Evolutionary conservation across 2,888 invertebrate species (phyloP), one percentile per base, ranked within the genome.

Genomic region (Tryphoninae sp.): DNA sequence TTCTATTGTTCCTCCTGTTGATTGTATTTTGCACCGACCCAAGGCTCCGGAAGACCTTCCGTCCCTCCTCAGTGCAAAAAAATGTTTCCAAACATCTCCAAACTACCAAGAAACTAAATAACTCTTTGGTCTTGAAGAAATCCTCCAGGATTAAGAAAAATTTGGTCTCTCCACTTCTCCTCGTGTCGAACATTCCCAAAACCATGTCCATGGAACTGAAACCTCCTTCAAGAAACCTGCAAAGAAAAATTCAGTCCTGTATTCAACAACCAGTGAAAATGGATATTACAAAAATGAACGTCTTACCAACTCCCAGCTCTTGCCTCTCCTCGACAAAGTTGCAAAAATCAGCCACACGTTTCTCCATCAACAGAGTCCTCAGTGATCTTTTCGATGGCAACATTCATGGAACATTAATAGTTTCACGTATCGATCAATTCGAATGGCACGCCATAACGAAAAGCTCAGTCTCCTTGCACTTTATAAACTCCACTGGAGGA

Each of bases 11-110:
- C 51, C 26, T 82, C 2, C 45, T 75, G 22, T 72, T 78, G 45
- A 76, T 84, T 68, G 72, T 81, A 62, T 73, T 84, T 49, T 83
- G 76, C 73, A 67, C 62, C 11, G 83, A 84, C 61, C 74, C 78
- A 13, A 71, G 64, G n/a, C 64, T 80, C 9, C 64, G 62, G 55
- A 67, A 62, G 26, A 61, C 13, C 19, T 26, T 9, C n/a, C 6
- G 0, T 51, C 19, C 13, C n/a, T 13, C 67, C 51, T 22, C 49
- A 0, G 0, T n/a, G n/a, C 59, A 45, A 16, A 69, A 33, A 16
- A 58, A 62, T 26, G 33, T 19, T 11, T 11, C 55, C 2, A 59
- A 69, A 64, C 26, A 16, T 23, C 33, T 67, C 11, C 19, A 19
- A 19, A 0, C 11, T 9, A 4, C 22, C 23, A 53, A 74, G 11